These are phyloP conservation scores for Diploptera punctata DNA, from an alignment of 2,888 invertebrate genomes.

Conservation along the genomic window DNA sequence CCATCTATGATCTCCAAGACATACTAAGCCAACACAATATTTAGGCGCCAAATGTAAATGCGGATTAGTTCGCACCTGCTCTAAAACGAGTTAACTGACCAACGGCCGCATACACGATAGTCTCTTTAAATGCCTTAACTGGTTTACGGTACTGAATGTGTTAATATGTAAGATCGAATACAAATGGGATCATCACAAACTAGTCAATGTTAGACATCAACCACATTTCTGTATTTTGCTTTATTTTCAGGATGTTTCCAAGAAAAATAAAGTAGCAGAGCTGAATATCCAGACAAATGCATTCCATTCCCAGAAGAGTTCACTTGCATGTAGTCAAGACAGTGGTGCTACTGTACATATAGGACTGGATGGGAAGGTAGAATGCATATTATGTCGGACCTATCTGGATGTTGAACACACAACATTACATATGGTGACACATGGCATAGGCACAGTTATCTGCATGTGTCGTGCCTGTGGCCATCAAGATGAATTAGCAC, in stretches of 20 bases:
- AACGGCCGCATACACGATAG: too few species aligned
- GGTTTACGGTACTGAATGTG: too few species aligned
- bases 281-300: not conserved
- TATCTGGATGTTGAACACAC: constrained; percentile 40
- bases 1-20: too few species aligned
- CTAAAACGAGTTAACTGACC: too few species aligned
- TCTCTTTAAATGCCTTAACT: too few species aligned
- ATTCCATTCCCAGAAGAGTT: not conserved
- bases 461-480: constrained; percentile 44
- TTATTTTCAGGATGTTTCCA: constrained; percentile 1
- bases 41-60: too few species aligned
- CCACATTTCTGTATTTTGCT: too few species aligned
- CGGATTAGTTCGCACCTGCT: too few species aligned
- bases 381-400: constrained; percentile 43
- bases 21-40: too few species aligned
- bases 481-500: constrained; percentile 41
- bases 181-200: too few species aligned
- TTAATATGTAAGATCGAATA: too few species aligned
- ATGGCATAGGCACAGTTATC: constrained; percentile 44
- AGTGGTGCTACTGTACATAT: constrained; percentile 40
- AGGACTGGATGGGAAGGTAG: constrained; percentile 39
- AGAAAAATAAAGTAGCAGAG: not conserved
- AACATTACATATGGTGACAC: constrained; percentile 44
- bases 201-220: too few species aligned
- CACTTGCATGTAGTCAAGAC: not conserved